Evolutionary conservation across 2,888 invertebrate species (phyloP).

Genomic region (Antheraea yamamai): DNA sequence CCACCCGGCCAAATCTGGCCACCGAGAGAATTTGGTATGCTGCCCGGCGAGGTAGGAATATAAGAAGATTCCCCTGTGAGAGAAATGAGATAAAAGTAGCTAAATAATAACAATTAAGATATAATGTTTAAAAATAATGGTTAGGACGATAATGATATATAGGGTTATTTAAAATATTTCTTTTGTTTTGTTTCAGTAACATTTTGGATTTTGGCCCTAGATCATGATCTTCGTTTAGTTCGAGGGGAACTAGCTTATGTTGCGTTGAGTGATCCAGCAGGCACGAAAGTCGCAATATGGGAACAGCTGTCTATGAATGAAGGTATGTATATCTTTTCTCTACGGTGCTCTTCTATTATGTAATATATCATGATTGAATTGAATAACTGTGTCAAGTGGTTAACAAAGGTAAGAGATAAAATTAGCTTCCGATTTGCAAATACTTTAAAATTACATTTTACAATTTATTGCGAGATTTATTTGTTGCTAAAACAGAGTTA

Average conservation of each 20-base stretch:
- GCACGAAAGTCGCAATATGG: conserved; percentile 85
- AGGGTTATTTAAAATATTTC: too few relatives aligned
- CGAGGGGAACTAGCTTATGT: conserved; percentile 82
- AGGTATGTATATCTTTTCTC: conserved; percentile 61
- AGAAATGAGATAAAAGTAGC: too few relatives aligned
- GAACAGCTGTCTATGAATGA: conserved; percentile 84
- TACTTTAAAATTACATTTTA: not conserved
- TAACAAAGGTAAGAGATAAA: too few relatives aligned
- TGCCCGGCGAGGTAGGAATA: too few relatives aligned
- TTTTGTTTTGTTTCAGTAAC: conserved; percentile 78
- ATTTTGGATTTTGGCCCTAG: conserved; percentile 85
- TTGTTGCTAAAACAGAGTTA: too few relatives aligned
- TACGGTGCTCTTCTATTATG: not conserved
- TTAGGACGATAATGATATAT: too few relatives aligned
- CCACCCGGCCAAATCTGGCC: too few relatives aligned
- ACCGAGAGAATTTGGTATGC: too few relatives aligned
- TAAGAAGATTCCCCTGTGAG: too few relatives aligned
- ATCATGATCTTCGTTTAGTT: conserved; percentile 84
- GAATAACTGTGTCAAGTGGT: not conserved
- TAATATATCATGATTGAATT: not conserved
- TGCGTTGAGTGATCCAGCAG: conserved; percentile 83
- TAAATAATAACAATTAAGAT: too few relatives aligned
- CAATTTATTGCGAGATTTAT: too few relatives aligned
- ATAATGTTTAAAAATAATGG: too few relatives aligned
- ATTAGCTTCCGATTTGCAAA: not conserved